Conservation (phyloP, 1,140 invertebrate species). For the Drosophila nikananu region DNA sequence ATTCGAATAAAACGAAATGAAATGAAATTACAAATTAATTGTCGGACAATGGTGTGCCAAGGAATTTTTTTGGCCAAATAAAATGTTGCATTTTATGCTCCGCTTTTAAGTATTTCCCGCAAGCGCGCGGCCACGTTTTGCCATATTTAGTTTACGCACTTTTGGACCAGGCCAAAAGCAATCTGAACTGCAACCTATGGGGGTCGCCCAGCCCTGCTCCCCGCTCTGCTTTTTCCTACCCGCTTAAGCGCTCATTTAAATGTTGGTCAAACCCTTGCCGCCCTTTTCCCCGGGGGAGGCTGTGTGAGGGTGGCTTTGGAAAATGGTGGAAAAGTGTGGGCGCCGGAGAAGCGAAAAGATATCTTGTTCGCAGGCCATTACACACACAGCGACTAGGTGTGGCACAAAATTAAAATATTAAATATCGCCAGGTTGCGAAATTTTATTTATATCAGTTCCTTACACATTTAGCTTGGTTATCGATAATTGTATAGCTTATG, state of each 20-base stretch:
- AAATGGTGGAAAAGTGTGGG: neutral
- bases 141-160: conserved; percentile 29
- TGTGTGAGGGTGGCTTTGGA: neutral
- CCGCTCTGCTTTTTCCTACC: neutral
- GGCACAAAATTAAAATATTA: neutral
- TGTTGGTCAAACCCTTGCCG: conserved; percentile 46
- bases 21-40: conserved; percentile 50
- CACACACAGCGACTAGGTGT: conserved; percentile 14
- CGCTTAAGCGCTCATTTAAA: conserved; percentile 65
- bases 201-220: neutral
- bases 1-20: conserved; percentile 30
- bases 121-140: neutral
- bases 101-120: conserved; percentile 8
- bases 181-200: conserved; percentile 11
- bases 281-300: conserved; percentile 10
- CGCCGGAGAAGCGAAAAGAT: conserved; percentile 16
- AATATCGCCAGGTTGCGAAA: neutral
- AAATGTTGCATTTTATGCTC: conserved; percentile 40
- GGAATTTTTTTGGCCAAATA: conserved; percentile 48
- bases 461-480: neutral
- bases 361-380: conserved; percentile 60
- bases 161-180: neutral
- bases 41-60: conserved; percentile 19
- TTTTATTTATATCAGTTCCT: neutral
- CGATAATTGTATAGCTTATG: neutral